These are phyloP conservation scores for Saguinus imperator DNA, from an alignment of 2,113 vertebrate species.

Conservation along the genomic window DNA sequence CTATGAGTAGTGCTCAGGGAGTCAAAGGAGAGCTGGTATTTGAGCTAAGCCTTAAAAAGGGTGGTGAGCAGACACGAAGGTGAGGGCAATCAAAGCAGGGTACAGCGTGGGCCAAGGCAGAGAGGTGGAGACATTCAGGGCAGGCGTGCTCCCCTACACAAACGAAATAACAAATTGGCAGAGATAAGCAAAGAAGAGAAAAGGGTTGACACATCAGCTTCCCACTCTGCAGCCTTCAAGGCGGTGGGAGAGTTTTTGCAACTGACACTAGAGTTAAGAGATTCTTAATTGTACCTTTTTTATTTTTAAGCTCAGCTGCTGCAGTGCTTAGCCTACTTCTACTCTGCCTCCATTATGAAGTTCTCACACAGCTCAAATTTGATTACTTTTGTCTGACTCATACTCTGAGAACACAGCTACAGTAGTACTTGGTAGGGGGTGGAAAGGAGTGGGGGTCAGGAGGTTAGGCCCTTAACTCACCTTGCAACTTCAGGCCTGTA, in stretches of 20 bases:
- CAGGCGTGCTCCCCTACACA: background rate
- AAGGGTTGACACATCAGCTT: background rate
- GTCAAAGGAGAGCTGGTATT: background rate
- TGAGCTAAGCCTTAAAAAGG: background rate
- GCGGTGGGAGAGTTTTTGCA: conserved; percentile 23
- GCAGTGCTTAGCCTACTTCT: background rate
- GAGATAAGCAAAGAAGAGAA: conserved; percentile 43
- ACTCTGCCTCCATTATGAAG: background rate
- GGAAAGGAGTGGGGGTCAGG: background rate
- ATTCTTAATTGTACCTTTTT: conserved; percentile 48
- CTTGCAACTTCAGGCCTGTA: background rate
- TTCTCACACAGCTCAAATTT: background rate
- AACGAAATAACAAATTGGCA: conserved; percentile 18
- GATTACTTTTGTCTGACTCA: background rate
- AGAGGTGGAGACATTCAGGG: conserved; percentile 4
- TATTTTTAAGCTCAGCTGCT: conserved; percentile 9
- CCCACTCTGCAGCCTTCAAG: conserved; percentile 26
- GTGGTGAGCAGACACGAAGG: background rate
- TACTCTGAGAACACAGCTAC: background rate
- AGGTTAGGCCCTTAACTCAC: background rate
- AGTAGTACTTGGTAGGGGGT: background rate
- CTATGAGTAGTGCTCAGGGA: background rate
- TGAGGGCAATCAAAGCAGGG: background rate
- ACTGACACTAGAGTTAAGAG: conserved; percentile 53
- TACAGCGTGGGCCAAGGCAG: background rate